Base-by-base conservation (phyloP, 2,797 vertebrate species). In the Dallia pectoralis region DNA sequence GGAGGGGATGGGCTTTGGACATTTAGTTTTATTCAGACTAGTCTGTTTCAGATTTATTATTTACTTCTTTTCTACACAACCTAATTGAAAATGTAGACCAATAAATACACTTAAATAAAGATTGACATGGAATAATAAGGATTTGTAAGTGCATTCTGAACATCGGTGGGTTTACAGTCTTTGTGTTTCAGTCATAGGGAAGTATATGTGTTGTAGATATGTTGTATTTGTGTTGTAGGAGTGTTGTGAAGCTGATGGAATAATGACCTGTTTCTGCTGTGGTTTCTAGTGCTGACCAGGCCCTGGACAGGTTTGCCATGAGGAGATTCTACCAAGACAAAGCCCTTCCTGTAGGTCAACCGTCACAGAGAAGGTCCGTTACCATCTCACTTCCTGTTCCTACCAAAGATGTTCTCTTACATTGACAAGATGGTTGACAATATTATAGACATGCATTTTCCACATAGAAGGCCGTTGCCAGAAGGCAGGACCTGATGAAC, bases 261-360 rank as follows among this genome's bases (percentile, higher is more conserved):
- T 69, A 29, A 62, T 53, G 19, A 8, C 25, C 11, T 70, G 1
- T 75, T 0, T 44, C 36, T 83, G 18, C 72, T 67, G 65, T 72
- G 33, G 49, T 33, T 0, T 48, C 0, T 89, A 99, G 97, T 1
- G 97, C 96, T 0, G 94, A 96, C 86, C 97, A 99, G 88, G 97
- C 97, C 48, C 86, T 99, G 90, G 97, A 99, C 91, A 91, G 97
- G 74, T 99, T 99, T 70, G 97, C 97, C 68, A 99, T 99, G 97
- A 97, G 95, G 80, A 94, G 96, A 19, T 99, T 98, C 89, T 99
- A 97, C 1, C 97, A 99, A 86, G 97, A 98, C 88, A 99, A 99
- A 86, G 94, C 97, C 25, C 93, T 97, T 83, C 95, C 97, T 0
- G 94, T 96, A 36, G 95, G 95, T 59, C 97, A 99, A 84, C 97